Base-by-base conservation (phyloP, 1,140 invertebrate genomes). In the Delia radicum region DNA sequence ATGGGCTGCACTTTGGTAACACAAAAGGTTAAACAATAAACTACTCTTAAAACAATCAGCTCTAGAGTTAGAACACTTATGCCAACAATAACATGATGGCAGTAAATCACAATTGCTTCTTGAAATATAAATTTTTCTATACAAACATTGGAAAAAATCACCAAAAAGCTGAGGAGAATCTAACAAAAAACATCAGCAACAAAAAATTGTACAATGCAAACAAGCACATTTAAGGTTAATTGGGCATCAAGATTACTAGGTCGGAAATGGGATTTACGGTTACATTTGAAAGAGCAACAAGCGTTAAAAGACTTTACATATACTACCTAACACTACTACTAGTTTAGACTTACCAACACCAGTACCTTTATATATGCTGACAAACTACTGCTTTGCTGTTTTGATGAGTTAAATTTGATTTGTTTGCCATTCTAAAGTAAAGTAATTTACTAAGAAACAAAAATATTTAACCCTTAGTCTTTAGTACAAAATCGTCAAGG, bases 181-280 rank as follows among this genome's bases (percentile, higher is more conserved):
- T 13, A 26, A 63, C n/a, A 63, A 63, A 63, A 63, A 63, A 63
- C 26, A 75, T 81, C 79, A 82, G 78, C 82, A 81, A 81, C 79
- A 46, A 42, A 42, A n/a, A 46, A 18, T 31, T 55, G n/a, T 69
- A 75, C 31, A 75, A 75, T 46, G 73, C 79, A 79, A 82, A 83
- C 83, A 83, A 82, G 79, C 79, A 83, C 83, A 83, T 85, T 83
- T 85, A 85, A 85, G 83, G 83, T 85, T 85, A 85, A 85, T 85
- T 85, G 83, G 83, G 83, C 82, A 85, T 85, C 83, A 85, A 85
- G 83, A 85, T 85, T 85, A 85, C 80, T 85, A 80, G 83, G 83
- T 85, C 83, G 83, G 83, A 85, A 85, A 85, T 85, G 81, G 79
- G 80, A 81, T 55, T 62, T 73, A 69, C 71, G 27, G 55, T 42